phyloP scores from a whole-genome alignment of 2,797 vertebrate species.

The Somateria mollissima region DNA sequence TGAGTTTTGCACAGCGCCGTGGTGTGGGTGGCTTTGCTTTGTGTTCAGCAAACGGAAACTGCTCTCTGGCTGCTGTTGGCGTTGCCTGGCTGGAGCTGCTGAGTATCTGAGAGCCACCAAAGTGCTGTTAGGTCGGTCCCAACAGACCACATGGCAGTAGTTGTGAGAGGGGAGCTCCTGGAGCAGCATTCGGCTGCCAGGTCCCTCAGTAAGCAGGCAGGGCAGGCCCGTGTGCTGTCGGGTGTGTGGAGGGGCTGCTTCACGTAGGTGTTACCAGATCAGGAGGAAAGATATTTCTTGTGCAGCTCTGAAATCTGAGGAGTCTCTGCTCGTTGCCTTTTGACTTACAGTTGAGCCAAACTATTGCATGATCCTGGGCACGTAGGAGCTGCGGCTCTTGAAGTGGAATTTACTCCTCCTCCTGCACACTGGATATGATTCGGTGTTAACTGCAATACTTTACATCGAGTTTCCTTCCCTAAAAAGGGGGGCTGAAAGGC shows the following conservation, averaged over 20 bases:
- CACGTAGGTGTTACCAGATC: background rate
- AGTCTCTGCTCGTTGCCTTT: background rate
- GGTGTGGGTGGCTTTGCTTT: background rate
- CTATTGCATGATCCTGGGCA: too few relatives aligned
- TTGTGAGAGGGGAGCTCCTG: background rate
- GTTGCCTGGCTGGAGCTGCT: background rate
- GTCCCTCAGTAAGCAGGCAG: background rate
- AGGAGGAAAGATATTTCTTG: background rate
- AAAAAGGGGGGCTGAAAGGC: background rate
- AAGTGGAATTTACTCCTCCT: background rate
- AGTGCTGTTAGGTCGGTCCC: background rate
- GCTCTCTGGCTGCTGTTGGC: background rate
- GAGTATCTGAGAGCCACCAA: background rate
- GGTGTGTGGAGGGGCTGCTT: background rate
- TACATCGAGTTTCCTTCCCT: background rate
- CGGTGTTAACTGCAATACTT: background rate
- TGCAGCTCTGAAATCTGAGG: background rate
- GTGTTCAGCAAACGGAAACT: background rate
- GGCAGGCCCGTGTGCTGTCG: too few relatives aligned
- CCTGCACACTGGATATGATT: background rate
- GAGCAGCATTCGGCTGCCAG: background rate
- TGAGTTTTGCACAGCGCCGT: constrained; percentile 40
- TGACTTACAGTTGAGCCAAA: background rate
- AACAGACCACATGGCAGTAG: background rate
- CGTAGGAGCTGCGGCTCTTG: too few relatives aligned